phyloP scores from a whole-genome alignment of 92 coral and sea anemone genomes.

The Anthopleura xanthogrammica region DNA sequence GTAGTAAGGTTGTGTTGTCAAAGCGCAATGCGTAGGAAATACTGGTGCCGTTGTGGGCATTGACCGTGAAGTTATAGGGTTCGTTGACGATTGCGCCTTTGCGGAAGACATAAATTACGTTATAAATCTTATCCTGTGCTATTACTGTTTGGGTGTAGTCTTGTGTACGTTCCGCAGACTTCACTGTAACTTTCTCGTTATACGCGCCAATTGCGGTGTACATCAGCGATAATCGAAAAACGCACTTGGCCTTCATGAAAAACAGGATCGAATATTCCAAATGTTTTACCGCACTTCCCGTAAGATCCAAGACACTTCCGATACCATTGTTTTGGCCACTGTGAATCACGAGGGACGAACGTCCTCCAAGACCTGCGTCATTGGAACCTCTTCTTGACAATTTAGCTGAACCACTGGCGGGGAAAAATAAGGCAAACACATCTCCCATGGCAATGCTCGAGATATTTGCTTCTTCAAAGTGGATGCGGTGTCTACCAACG shows the following conservation, averaged over 20 bases:
- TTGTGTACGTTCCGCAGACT: slow-evolving; percentile 11
- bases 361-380: neutral
- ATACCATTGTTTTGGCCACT: slow-evolving; percentile 1
- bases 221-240: slow-evolving; percentile 35
- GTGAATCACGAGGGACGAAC: slow-evolving; percentile 16
- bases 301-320: slow-evolving; percentile 4
- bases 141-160: slow-evolving; percentile 22
- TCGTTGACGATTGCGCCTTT: slow-evolving; percentile 54
- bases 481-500: slow-evolving; percentile 56
- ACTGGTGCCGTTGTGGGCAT: slow-evolving; percentile 69
- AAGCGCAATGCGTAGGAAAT: slow-evolving; percentile 45
- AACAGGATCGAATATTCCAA: slow-evolving; percentile 49
- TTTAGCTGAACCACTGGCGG: slow-evolving; percentile 40
- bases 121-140: slow-evolving; percentile 56
- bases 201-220: slow-evolving; percentile 49
- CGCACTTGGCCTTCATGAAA: slow-evolving; percentile 36
- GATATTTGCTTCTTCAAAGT: slow-evolving; percentile 37
- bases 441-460: slow-evolving; percentile 61
- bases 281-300: neutral
- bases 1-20: slow-evolving; percentile 32
- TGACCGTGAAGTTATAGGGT: slow-evolving; percentile 43
- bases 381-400: neutral
- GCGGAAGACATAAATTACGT: slow-evolving; percentile 46
- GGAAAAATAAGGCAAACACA: slow-evolving; percentile 63
- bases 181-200: slow-evolving; percentile 44